Base-by-base conservation (phyloP, 92 coral and sea anemone genomes). In the Plumapathes pennacea region DNA sequence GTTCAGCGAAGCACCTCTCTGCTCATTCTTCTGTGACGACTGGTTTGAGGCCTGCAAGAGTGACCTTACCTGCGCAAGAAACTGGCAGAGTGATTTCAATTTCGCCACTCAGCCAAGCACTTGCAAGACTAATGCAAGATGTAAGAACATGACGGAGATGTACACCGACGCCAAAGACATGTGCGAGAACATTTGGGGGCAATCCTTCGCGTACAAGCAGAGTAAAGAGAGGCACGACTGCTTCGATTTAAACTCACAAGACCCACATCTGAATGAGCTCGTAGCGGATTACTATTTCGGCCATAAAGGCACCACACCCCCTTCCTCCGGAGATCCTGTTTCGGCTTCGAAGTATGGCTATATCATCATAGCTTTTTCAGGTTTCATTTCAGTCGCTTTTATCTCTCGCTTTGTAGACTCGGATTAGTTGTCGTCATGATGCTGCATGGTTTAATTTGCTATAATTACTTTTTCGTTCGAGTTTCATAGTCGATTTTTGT, bases 1-100 rank as follows among this genome's bases (percentile, higher is more conserved):
- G 3, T 57, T 80, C 31, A 29, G 25, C n/a, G 32, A 54, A 0
- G 85, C 73, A 7, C 85, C 78, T 0, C 50, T 78, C 2, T 80
- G 82, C 61, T 62, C 87, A 4, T 22, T 31, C 50, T 72, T 64
- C 54, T 80, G 87, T 33, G 71, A 80, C 28, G 58, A 19, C 18
- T 80, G 87, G 87, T 73, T 64, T 57, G 87, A 80, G 2, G 82
- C 87, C 21, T 80, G 87, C 25, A 73, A 58, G 31, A 64, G 66
- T 15, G 82, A 80, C 33, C 26, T 41, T 3, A 73, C 76, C 13
- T 80, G 87, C 42, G 76, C 82, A 6, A 64, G 46, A 10, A 58
- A 72, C 44, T 80, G 87, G 87, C 0, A 50, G 2, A 47, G 25
- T 6, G 87, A 47, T 36, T 73, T 80, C 45, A 50, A 73, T 42